phyloP scores from a whole-genome alignment of 2,888 invertebrate genomes.

The Aspidapion aeneum region DNA sequence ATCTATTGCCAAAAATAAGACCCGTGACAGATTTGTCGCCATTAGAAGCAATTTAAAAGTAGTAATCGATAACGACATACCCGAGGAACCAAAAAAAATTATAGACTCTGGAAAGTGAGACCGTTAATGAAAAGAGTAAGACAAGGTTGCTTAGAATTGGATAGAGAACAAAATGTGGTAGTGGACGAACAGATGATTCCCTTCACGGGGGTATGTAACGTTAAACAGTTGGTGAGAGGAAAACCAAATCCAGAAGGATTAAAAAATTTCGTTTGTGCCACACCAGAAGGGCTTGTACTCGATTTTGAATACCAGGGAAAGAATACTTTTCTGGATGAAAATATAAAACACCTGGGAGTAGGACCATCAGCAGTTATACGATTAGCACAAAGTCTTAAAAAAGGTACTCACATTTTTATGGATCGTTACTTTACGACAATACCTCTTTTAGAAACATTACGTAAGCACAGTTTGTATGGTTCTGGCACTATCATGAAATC shows the following conservation, averaged over 20 bases:
- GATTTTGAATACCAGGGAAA: slow-evolving; percentile 36
- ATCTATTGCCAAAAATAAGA: slow-evolving; percentile 14
- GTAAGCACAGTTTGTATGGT: slow-evolving; percentile 19
- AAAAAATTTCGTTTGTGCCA: slow-evolving; percentile 36
- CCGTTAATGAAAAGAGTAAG: slow-evolving; percentile 14
- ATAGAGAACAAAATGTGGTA: slow-evolving; percentile 7
- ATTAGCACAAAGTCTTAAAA: slow-evolving; percentile 10
- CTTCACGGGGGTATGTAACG: slow-evolving; percentile 5
- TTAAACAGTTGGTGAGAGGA: slow-evolving; percentile 19
- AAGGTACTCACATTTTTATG: slow-evolving; percentile 2
- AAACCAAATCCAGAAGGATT: slow-evolving; percentile 36
- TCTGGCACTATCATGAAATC: slow-evolving; percentile 29
- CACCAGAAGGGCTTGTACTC: slow-evolving; percentile 31
- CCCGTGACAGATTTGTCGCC: slow-evolving; percentile 16
- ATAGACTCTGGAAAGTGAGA: slow-evolving; percentile 15
- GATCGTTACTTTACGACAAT: slow-evolving; percentile 23
- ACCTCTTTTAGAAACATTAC: slow-evolving; percentile 5
- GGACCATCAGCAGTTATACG: slow-evolving; percentile 30
- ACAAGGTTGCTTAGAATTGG: slow-evolving; percentile 12
- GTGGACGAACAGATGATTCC: slow-evolving; percentile 13
- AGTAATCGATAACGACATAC: slow-evolving; percentile 19
- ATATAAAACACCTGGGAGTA: slow-evolving; percentile 23
- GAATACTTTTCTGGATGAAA: slow-evolving; percentile 22
- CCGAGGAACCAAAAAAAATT: slow-evolving; percentile 13
- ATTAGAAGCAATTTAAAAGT: slow-evolving; percentile 23